Conservation (phyloP, 2,888 invertebrate genomes). For the Epiblema foenella region DNA sequence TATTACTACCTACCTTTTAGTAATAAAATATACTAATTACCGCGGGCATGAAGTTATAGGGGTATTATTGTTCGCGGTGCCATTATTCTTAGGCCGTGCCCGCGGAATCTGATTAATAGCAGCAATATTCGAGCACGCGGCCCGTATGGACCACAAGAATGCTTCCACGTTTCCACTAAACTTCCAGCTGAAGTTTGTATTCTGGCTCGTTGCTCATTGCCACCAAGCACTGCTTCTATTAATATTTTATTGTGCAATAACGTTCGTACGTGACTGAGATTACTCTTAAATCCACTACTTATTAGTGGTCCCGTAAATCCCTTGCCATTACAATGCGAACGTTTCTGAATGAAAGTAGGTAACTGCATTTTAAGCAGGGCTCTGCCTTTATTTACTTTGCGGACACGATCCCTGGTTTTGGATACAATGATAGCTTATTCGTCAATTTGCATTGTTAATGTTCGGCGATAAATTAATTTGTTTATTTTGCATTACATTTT, state of each 20-base stretch:
- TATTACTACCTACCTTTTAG: neutral
- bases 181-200: constrained; percentile 53
- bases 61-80: constrained; percentile 68
- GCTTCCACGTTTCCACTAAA: constrained; percentile 57
- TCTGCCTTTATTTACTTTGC: constrained; percentile 33
- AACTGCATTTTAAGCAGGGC: constrained; percentile 15
- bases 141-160: constrained; percentile 66
- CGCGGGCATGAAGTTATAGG: constrained; percentile 50
- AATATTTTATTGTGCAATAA: constrained; percentile 54
- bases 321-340: constrained; percentile 18
- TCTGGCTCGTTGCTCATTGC: constrained; percentile 52
- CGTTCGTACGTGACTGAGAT: constrained; percentile 30
- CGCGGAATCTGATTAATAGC: constrained; percentile 76
- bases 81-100: constrained; percentile 65
- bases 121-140: constrained; percentile 71
- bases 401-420: constrained; percentile 54
- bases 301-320: constrained; percentile 19
- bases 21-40: constrained; percentile 24
- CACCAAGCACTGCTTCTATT: constrained; percentile 50
- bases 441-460: constrained; percentile 66
- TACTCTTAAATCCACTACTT: constrained; percentile 26
- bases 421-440: constrained; percentile 62
- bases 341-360: constrained; percentile 20
- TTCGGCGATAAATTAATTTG: constrained; percentile 56
- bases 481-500: constrained; percentile 45